Evolutionary conservation across 1,140 invertebrate species (phyloP), one percentile per base, ranked within the genome.

Genomic region (Orchesella cincta): DNA sequence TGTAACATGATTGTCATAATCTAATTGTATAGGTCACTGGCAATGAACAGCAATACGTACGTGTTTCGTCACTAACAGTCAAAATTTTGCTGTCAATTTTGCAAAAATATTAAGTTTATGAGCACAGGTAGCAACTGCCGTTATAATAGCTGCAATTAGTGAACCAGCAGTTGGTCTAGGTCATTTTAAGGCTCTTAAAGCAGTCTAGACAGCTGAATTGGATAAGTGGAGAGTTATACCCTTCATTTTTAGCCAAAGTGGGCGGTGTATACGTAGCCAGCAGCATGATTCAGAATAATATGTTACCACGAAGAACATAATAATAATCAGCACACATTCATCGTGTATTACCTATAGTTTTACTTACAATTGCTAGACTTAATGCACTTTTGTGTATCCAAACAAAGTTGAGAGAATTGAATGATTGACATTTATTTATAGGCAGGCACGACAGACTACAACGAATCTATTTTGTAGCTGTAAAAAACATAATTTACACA

Each of bases 341-440:
- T n/a, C 14, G 23, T n/a, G 54, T 57, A 46, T 46, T 46, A 46
- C 20, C 20, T 46, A 57, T 14, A 57, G 54, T 26, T 5, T 16
- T 57, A 18, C 26, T 14, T 57, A n/a, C n/a, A n/a, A n/a, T n/a
- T n/a, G n/a, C n/a, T n/a, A n/a, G n/a, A n/a, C n/a, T 57, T 8
- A 57, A 23, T n/a, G 54, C 54, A 57, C 54, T 23, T 57, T 57
- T 14, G n/a, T 18, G 23, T 23, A 57, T 57, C 14, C 26, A 57
- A 57, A 57, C 26, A 23, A 57, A 57, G 54, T 57, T 57, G 26
- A 16, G 23, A 23, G 54, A 57, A 57, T 57, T 57, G 54, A 57
- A 57, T 57, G 54, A 57, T 57, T 57, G 54, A 57, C 54, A 57
- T 23, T 57, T 57, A 16, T 57, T 16, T 57, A n/a, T n/a, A n/a